phyloP scores from a whole-genome alignment of 2,113 vertebrate species.

The Tonatia bakeri region DNA sequence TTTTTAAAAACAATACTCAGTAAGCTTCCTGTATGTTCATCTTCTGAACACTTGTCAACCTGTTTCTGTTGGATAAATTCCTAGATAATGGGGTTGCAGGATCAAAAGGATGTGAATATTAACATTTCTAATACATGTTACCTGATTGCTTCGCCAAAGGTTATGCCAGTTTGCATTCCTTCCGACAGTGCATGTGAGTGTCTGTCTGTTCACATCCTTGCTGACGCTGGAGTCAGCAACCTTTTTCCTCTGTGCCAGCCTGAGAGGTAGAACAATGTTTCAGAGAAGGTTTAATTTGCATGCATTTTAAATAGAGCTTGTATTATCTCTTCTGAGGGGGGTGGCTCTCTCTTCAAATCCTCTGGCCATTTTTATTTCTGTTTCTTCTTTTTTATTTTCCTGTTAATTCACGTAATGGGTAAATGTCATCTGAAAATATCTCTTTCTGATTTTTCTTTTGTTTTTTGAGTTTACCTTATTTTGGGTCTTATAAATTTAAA shows the following conservation, averaged over 20 bases:
- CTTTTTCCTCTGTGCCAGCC: slow-evolving; percentile 22
- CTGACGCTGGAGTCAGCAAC: slow-evolving; percentile 11
- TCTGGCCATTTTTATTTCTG: slow-evolving; percentile 23
- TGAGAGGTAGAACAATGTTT: background rate
- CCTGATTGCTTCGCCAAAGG: slow-evolving; percentile 39
- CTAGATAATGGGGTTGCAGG: background rate
- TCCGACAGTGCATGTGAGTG: background rate
- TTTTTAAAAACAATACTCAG: background rate
- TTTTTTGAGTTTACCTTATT: slow-evolving; percentile 9
- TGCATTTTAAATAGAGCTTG: slow-evolving; percentile 35
- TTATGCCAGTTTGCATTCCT: slow-evolving; percentile 12
- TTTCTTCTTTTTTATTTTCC: slow-evolving; percentile 29
- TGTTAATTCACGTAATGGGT: background rate
- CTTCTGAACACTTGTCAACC: background rate
- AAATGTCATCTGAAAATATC: slow-evolving; percentile 10
- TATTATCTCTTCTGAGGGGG: background rate
- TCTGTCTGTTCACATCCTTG: background rate
- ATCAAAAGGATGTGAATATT: slow-evolving; percentile 17
- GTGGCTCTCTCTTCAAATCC: background rate
- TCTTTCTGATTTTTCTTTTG: slow-evolving; percentile 39
- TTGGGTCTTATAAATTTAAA: background rate
- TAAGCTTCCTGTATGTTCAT: background rate
- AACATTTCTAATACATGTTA: slow-evolving; percentile 26
- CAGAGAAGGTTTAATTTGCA: slow-evolving; percentile 4
- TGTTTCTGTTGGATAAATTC: slow-evolving; percentile 47